A percentile compares a stretch with the other conserved stretches of the same genome.
Evolutionary conservation across 2,113 vertebrate genomes (phyloP).

Genomic region (Notechis scutatus): DNA sequence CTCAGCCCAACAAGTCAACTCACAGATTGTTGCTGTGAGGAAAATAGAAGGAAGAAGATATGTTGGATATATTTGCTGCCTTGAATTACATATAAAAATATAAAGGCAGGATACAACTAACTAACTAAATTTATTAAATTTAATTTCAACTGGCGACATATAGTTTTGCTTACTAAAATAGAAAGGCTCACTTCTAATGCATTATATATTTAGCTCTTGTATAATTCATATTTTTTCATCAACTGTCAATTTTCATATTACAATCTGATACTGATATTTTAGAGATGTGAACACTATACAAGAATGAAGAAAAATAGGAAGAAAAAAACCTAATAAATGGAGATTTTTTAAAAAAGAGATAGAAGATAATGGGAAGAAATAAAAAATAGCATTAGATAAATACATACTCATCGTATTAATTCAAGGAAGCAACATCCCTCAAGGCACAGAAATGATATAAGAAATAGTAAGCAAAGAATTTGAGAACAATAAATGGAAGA

Average conservation of each 20-base stretch:
- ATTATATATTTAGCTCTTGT: neutral
- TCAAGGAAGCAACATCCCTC: neutral
- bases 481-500: neutral
- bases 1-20: no score
- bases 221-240: neutral
- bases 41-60: no score
- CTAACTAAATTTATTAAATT: no score
- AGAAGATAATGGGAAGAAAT: neutral
- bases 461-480: neutral
- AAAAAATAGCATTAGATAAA: neutral
- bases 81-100: no score
- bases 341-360: neutral
- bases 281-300: neutral
- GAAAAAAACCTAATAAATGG: neutral
- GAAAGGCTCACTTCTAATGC: neutral
- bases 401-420: no score
- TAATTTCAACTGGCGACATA: neutral
- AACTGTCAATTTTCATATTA: neutral
- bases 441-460: neutral
- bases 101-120: no score
- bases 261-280: neutral
- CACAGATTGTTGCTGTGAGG: no score
- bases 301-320: neutral
- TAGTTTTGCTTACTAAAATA: neutral
- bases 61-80: no score